Evolutionary conservation across 1,140 invertebrate species (phyloP).

Genomic region (Philopotamus ludificatus): DNA sequence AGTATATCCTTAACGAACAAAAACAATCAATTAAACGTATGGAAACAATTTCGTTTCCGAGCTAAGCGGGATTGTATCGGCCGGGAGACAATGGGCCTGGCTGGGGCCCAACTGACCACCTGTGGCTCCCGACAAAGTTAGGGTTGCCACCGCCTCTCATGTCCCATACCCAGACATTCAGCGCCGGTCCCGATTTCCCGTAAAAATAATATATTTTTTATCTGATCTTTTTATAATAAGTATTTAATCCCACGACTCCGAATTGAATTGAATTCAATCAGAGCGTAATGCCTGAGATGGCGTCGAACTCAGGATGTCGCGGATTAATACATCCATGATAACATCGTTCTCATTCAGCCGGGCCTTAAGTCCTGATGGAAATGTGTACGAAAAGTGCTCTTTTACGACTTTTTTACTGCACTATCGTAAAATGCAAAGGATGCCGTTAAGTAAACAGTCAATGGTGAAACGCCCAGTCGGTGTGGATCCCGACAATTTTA

Average conservation of each 20-base stretch:
- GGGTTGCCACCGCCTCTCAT: background rate
- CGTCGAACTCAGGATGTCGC: background rate
- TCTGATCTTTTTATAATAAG: background rate
- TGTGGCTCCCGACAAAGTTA: slow-evolving; percentile 10
- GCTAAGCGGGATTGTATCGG: background rate
- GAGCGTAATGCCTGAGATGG: too few relatives aligned
- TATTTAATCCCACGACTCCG: background rate
- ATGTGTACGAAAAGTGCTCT: slow-evolving; percentile 27
- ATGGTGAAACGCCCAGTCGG: slow-evolving; percentile 18
- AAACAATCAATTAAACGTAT: too few relatives aligned
- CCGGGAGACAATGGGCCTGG: background rate
- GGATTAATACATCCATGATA: slow-evolving; percentile 3
- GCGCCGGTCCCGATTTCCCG: slow-evolving; percentile 5
- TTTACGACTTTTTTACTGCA: slow-evolving; percentile 33
- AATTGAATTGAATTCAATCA: background rate
- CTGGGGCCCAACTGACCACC: slow-evolving; percentile 11
- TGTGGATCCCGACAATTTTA: slow-evolving; percentile 7
- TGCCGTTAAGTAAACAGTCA: slow-evolving; percentile 33
- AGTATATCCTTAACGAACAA: too few relatives aligned
- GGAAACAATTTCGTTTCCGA: too few relatives aligned
- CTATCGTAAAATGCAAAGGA: slow-evolving; percentile 33
- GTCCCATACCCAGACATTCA: slow-evolving; percentile 8
- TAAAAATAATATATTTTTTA: slow-evolving; percentile 20
- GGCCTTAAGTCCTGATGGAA: background rate
- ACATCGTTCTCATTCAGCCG: background rate